These are phyloP conservation scores for Drosophila setosimentum DNA, from an alignment of 2,888 invertebrate genomes.

Conservation along the genomic window DNA sequence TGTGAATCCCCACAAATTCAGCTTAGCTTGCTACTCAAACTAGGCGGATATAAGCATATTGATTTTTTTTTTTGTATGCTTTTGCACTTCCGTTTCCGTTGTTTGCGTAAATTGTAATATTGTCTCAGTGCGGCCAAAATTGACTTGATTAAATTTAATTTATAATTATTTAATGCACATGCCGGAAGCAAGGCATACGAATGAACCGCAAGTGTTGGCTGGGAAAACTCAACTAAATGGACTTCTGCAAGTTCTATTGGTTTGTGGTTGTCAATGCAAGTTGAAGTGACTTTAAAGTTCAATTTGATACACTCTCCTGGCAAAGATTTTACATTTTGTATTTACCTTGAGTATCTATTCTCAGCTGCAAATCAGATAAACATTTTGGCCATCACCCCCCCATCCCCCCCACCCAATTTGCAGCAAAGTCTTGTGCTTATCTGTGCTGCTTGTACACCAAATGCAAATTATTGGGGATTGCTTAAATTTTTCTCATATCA, in stretches of 20 bases:
- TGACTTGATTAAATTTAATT: slow-evolving; percentile 45
- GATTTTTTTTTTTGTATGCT: slow-evolving; percentile 22
- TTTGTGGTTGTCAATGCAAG: not conserved
- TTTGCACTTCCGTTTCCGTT: slow-evolving; percentile 72
- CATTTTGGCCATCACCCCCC: not conserved
- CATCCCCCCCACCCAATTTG: not conserved
- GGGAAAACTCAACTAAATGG: not conserved
- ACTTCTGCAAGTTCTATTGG: not conserved
- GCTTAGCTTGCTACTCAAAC: slow-evolving; percentile 21
- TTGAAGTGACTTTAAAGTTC: slow-evolving; percentile 2
- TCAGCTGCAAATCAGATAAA: slow-evolving; percentile 13
- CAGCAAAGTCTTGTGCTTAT: not conserved
- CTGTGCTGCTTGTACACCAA: slow-evolving; percentile 8
- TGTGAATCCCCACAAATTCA: slow-evolving; percentile 14
- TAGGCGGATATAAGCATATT: slow-evolving; percentile 61
- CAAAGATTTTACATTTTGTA: not conserved
- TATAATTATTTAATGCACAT: slow-evolving; percentile 40
- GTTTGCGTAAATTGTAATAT: slow-evolving; percentile 71
- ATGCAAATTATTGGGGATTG: slow-evolving; percentile 24
- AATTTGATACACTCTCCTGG: not conserved
- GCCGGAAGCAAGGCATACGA: slow-evolving; percentile 29
- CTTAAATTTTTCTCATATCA: slow-evolving; percentile 12
- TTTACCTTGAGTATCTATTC: slow-evolving; percentile 1
- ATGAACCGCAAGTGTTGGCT: slow-evolving; percentile 18
- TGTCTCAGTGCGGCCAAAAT: slow-evolving; percentile 36